Conservation (phyloP, 1,140 invertebrate genomes). For the Bombus consobrinus region DNA sequence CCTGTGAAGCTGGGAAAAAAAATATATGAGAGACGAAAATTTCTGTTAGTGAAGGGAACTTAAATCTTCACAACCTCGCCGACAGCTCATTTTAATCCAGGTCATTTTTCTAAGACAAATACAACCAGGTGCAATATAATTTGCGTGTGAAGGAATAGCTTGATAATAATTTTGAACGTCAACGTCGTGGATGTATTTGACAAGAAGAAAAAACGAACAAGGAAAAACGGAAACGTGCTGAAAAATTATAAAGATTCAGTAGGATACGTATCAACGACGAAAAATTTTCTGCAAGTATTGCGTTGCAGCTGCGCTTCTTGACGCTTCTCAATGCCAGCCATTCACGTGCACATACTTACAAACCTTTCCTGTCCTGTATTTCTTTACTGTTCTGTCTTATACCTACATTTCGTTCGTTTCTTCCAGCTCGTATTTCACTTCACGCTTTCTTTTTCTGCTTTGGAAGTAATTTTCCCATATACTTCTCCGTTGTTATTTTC, state of each 20-base stretch:
- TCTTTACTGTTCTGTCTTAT: conserved; percentile 42
- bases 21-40: background rate
- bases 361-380: conserved; percentile 41
- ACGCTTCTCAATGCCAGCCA: conserved; percentile 64
- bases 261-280: background rate
- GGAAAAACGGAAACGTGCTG: background rate
- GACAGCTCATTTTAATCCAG: background rate
- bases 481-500: background rate
- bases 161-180: background rate
- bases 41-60: background rate
- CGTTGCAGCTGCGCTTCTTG: conserved; percentile 43
- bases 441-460: conserved; percentile 17
- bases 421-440: conserved; percentile 16
- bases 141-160: background rate
- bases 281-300: conserved; percentile 30
- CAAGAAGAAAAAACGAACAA: background rate
- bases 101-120: background rate
- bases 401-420: conserved; percentile 25
- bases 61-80: background rate
- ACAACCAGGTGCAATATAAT: background rate
- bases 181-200: background rate
- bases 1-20: background rate
- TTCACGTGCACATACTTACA: conserved; percentile 53
- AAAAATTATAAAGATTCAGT: background rate
- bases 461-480: conserved; percentile 22